A percentile compares a stretch with the other conserved stretches of the same genome.
phyloP scores from a whole-genome alignment of 30 jellyfish, hydroid and myxozoan species.

The Aurelia aurita region DNA sequence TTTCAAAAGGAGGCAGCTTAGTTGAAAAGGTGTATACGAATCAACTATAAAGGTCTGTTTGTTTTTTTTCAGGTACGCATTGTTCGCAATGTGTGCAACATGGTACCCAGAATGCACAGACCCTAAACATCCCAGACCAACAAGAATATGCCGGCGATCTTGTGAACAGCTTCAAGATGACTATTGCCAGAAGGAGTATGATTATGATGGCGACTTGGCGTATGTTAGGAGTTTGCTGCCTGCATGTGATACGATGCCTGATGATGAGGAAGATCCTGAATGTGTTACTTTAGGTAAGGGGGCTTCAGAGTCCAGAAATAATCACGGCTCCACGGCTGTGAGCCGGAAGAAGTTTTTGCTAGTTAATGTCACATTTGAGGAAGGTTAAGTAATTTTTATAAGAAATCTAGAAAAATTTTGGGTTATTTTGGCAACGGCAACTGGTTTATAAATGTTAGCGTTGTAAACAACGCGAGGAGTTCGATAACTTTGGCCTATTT shows the following conservation, averaged over 20 bases:
- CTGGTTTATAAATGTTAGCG: no score
- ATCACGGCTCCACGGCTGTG: no score
- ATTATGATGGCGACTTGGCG: constrained; percentile 23
- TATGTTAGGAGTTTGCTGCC: constrained; percentile 45
- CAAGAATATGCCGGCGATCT: constrained; percentile 69
- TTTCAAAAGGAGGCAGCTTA: no score
- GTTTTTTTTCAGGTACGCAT: constrained; percentile 51
- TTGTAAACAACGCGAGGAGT: no score
- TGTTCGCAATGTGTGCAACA: constrained; percentile 79
- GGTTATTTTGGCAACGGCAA: no score
- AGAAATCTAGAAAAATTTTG: no score
- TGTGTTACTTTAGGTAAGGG: constrained; percentile 38
- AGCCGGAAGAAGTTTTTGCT: no score
- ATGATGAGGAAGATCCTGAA: constrained; percentile 49
- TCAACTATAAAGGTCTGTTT: not conserved
- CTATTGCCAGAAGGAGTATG: constrained; percentile 68
- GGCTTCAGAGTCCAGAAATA: no score
- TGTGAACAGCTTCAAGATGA: constrained; percentile 74
- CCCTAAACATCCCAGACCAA: constrained; percentile 76
- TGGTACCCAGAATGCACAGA: constrained; percentile 88
- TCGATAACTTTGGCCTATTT: no score
- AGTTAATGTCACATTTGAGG: no score
- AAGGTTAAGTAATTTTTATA: no score
- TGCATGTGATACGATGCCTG: constrained; percentile 55
- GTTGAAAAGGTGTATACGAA: no score